A percentile compares a stretch with the other conserved stretches of the same genome.
These are phyloP conservation scores for Anagrus nilaparvatae DNA, from an alignment of 1,140 invertebrate species.

Conservation along the genomic window DNA sequence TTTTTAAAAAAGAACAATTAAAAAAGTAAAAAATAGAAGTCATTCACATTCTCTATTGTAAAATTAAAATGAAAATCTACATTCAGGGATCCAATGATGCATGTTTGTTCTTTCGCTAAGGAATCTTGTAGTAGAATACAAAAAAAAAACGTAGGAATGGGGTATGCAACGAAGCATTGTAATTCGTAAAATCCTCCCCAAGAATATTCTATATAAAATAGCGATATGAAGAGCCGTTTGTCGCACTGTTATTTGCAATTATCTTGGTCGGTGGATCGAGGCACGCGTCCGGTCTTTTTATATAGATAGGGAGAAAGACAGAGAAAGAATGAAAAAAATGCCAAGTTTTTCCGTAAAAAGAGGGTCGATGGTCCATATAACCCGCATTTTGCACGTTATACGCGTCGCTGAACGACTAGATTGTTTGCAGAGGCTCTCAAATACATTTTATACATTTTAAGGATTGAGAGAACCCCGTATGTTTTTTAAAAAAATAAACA, in stretches of 20 bases:
- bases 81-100: too few relatives aligned
- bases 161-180: conserved; percentile 18
- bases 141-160: background rate
- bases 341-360: conserved; percentile 21
- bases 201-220: too few relatives aligned
- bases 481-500: background rate
- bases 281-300: conserved; percentile 30
- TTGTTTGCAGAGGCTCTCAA: conserved; percentile 46
- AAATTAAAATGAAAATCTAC: too few relatives aligned
- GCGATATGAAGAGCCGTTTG: conserved; percentile 34
- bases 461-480: background rate
- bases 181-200: conserved; percentile 17
- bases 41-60: too few relatives aligned
- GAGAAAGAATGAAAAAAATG: conserved; percentile 18
- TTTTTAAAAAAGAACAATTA: too few relatives aligned
- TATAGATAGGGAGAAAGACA: conserved; percentile 11
- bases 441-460: conserved; percentile 15
- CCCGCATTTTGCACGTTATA: conserved; percentile 45
- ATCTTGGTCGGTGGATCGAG: conserved; percentile 36
- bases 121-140: too few relatives aligned
- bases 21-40: too few relatives aligned
- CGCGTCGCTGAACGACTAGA: conserved; percentile 43
- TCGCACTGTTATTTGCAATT: conserved; percentile 43
- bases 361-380: conserved; percentile 34
- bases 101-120: too few relatives aligned